phyloP scores from a whole-genome alignment of 2,888 invertebrate species.

The Eremobia ochroleuca region DNA sequence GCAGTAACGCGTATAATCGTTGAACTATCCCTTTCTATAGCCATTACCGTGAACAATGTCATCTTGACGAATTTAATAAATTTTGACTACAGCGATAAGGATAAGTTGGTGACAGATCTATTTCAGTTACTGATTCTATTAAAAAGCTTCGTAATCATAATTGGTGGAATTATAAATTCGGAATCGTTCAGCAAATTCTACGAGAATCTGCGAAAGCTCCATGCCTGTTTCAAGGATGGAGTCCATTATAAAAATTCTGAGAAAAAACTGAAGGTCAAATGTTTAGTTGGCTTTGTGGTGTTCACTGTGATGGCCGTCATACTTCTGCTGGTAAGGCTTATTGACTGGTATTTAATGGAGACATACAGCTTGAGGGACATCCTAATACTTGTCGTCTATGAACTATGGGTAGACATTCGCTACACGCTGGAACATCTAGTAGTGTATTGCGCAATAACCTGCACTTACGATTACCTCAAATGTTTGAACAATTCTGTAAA shows the following conservation, averaged over 20 bases:
- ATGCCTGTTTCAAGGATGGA: constrained; percentile 32
- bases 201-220: constrained; percentile 41
- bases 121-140: constrained; percentile 39
- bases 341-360: constrained; percentile 18
- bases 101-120: constrained; percentile 23
- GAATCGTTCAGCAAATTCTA: constrained; percentile 38
- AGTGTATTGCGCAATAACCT: constrained; percentile 43
- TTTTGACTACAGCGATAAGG: constrained; percentile 30
- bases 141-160: constrained; percentile 42
- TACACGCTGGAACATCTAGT: constrained; percentile 49
- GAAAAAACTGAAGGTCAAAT: constrained; percentile 44
- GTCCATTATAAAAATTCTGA: constrained; percentile 1
- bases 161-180: constrained; percentile 45
- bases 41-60: constrained; percentile 42
- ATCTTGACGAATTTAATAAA: constrained; percentile 28
- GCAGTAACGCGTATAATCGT: constrained; percentile 41
- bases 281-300: constrained; percentile 35
- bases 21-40: constrained; percentile 35
- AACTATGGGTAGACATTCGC: constrained; percentile 46
- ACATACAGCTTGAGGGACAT: constrained; percentile 29
- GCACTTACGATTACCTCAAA: constrained; percentile 37
- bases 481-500: constrained; percentile 30
- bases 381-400: constrained; percentile 35
- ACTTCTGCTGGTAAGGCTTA: constrained; percentile 12
- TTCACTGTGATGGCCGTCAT: constrained; percentile 40